Evolutionary conservation across 1,140 invertebrate species (phyloP).

Genomic region (Penaeus japonicus): DNA sequence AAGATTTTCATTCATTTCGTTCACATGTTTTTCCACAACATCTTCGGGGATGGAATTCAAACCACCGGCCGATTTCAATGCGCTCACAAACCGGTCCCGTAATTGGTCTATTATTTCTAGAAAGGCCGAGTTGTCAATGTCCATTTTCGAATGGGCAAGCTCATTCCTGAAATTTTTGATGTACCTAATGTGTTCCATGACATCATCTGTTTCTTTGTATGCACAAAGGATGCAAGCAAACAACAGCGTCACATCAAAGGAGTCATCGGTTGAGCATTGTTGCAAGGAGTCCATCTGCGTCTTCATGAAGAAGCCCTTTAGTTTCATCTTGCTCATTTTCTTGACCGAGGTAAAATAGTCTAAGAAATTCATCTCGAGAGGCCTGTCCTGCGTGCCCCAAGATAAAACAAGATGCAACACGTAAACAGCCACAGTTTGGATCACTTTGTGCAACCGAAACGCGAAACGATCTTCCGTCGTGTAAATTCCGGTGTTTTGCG

Average conservation of each 20-base stretch:
- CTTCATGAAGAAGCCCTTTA: no score
- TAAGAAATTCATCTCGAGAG: no score
- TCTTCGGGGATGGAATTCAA: not conserved
- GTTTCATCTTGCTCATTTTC: no score
- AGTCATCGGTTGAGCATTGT: no score
- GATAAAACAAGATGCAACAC: no score
- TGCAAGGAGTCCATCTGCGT: no score
- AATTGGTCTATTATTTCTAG: not conserved
- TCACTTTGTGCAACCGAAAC: no score
- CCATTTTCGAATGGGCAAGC: not conserved
- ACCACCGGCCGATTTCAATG: not conserved
- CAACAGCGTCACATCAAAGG: conserved; percentile 8
- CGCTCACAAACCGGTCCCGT: not conserved
- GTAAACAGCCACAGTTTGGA: no score
- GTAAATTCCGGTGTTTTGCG: no score
- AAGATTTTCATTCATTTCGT: not conserved
- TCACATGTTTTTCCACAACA: not conserved
- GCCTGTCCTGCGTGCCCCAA: no score
- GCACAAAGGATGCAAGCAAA: not conserved
- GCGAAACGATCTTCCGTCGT: no score
- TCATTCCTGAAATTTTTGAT: conserved; percentile 21
- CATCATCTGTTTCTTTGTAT: not conserved
- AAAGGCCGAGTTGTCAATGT: not conserved
- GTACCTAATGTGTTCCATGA: not conserved
- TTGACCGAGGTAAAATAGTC: no score